Conservation (phyloP, 2,888 invertebrate species). For the Diarsia mendica region DNA sequence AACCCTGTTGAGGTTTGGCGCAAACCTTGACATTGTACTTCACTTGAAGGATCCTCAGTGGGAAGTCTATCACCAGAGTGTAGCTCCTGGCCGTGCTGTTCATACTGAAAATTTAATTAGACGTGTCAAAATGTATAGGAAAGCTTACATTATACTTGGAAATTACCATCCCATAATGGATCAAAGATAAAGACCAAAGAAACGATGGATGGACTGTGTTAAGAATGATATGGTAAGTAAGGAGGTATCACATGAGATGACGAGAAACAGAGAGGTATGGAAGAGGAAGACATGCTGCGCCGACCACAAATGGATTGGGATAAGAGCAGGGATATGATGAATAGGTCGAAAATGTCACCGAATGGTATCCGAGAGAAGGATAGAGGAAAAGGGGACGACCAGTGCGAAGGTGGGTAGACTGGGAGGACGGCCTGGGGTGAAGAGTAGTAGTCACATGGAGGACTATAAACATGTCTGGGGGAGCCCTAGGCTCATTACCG, state of each 20-base stretch:
- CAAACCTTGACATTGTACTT: conserved; percentile 58
- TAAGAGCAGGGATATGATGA: too few relatives aligned
- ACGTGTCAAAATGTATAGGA: not conserved
- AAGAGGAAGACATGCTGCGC: too few relatives aligned
- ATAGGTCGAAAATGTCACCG: not conserved
- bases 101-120: conserved; percentile 60
- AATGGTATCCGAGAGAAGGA: not conserved
- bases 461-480: not conserved
- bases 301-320: too few relatives aligned
- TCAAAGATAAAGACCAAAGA: too few relatives aligned
- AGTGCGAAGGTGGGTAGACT: not conserved
- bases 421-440: not conserved
- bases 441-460: not conserved
- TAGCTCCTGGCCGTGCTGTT: conserved; percentile 63
- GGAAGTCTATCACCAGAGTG: conserved; percentile 69
- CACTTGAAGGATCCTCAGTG: conserved; percentile 74
- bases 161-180: not conserved
- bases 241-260: too few relatives aligned
- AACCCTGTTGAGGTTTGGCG: conserved; percentile 63
- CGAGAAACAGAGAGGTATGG: too few relatives aligned
- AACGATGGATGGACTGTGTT: too few relatives aligned
- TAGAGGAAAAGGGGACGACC: not conserved
- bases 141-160: too few relatives aligned
- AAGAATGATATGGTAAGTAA: too few relatives aligned
- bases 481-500: too few relatives aligned